Evolutionary conservation across 2,888 invertebrate genomes (phyloP).

Genomic region (Salticus scenicus): DNA sequence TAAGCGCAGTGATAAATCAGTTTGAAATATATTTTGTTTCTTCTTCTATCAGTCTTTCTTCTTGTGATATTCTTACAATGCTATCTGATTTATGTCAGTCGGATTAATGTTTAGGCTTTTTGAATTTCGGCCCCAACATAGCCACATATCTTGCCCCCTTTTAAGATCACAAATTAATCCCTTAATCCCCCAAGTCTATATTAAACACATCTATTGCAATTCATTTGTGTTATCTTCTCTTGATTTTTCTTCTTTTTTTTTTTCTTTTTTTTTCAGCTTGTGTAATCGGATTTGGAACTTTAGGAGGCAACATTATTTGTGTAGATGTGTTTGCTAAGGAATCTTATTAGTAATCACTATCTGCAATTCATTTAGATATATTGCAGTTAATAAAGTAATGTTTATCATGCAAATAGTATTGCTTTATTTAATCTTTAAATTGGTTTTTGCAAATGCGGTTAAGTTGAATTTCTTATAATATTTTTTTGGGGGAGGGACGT

Average conservation of each 20-base stretch:
- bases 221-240: conserved; percentile 1
- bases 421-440: no score
- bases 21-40: not conserved
- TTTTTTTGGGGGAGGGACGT: no score
- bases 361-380: not conserved
- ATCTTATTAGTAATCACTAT: not conserved
- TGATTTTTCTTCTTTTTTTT: not conserved
- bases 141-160: not conserved
- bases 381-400: not conserved
- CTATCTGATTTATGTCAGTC: not conserved
- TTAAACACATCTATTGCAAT: not conserved
- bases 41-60: not conserved
- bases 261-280: no score
- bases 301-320: not conserved
- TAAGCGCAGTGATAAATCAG: no score
- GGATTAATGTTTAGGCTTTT: not conserved
- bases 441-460: no score
- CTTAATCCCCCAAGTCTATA: not conserved
- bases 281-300: conserved; percentile 3
- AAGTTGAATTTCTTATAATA: no score
- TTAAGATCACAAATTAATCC: conserved; percentile 1
- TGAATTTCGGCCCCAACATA: not conserved
- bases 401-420: not conserved
- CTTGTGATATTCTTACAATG: not conserved
- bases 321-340: not conserved